These are phyloP conservation scores for Tor tambroides DNA, from an alignment of 2,113 vertebrate species.

Conservation along the genomic window DNA sequence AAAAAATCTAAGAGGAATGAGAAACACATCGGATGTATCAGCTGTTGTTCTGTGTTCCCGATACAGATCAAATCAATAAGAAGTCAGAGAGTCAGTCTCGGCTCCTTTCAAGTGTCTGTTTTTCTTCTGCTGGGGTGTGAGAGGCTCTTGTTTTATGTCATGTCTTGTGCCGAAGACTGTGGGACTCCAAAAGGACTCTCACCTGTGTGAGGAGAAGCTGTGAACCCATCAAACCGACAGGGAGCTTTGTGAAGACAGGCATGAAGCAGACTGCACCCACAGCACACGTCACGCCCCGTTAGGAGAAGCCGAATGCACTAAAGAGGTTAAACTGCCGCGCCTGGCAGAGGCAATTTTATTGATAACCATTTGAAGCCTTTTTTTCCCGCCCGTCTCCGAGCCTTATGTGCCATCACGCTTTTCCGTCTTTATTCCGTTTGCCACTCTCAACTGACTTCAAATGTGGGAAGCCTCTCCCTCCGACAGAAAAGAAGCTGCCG, in stretches of 20 bases:
- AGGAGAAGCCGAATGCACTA: conserved; percentile 71
- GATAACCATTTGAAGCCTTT: conserved; percentile 77
- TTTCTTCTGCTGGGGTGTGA: conserved; percentile 40
- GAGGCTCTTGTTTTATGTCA: conserved; percentile 59
- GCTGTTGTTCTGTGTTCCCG: neutral
- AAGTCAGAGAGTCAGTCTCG: conserved; percentile 47
- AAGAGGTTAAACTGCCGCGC: conserved; percentile 80
- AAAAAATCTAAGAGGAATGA: neutral
- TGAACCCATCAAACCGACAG: conserved; percentile 71
- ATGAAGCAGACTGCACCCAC: conserved; percentile 69
- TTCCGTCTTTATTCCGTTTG: conserved; percentile 71
- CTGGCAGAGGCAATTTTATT: conserved; percentile 79
- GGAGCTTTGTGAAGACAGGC: conserved; percentile 70
- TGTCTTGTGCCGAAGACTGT: conserved; percentile 67
- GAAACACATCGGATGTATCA: neutral
- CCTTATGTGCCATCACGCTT: conserved; percentile 70
- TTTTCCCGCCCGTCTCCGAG: conserved; percentile 49
- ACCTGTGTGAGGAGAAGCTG: conserved; percentile 69
- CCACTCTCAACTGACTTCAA: conserved; percentile 77
- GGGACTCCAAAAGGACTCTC: conserved; percentile 70
- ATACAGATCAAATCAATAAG: conserved; percentile 32
- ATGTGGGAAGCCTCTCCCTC: conserved; percentile 66
- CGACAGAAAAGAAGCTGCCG: conserved; percentile 54
- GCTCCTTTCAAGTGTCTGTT: conserved; percentile 53
- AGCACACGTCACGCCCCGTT: conserved; percentile 74